A percentile compares a stretch with the other conserved stretches of the same genome.
Conservation (phyloP, 1,140 invertebrate genomes). For the Pachypeltis micranthus region DNA sequence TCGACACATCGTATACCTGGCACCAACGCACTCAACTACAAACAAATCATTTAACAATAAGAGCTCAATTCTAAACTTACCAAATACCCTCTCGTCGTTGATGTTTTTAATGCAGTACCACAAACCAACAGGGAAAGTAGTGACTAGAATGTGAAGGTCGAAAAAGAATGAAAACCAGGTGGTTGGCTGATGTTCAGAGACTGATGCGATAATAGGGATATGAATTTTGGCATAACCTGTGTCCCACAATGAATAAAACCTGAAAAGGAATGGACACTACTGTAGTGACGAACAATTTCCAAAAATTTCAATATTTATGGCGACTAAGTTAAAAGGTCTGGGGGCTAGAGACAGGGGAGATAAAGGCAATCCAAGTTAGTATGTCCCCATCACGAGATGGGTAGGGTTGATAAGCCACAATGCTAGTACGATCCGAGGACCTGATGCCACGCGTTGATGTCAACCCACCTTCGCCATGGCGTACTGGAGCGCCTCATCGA, state of each 20-base stretch:
- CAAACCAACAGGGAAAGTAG: slow-evolving; percentile 92
- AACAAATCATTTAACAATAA: no score
- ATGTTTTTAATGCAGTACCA: slow-evolving; percentile 98
- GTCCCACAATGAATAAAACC: slow-evolving; percentile 98
- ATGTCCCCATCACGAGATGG: no score
- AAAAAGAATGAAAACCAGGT: slow-evolving; percentile 99
- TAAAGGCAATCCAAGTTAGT: neutral
- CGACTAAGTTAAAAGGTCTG: no score
- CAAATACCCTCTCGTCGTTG: slow-evolving; percentile 96
- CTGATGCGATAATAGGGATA: slow-evolving; percentile 98
- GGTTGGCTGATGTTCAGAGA: slow-evolving; percentile 98
- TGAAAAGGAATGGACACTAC: slow-evolving; percentile 30
- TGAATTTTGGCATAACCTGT: slow-evolving; percentile 99
- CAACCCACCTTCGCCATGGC: no score
- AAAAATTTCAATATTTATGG: neutral
- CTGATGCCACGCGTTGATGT: no score
- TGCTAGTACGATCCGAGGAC: no score
- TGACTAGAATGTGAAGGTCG: slow-evolving; percentile 93
- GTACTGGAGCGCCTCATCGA: no score
- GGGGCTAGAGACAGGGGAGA: no score
- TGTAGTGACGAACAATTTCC: neutral
- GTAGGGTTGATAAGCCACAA: no score
- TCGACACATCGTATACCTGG: no score
- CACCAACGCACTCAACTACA: no score
- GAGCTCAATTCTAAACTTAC: slow-evolving; percentile 43